Percentiles rank a stretch among this genome's conserved stretches.
These are phyloP conservation scores for Diorhabda carinulata DNA, from an alignment of 1,140 invertebrate genomes.

Conservation along the genomic window DNA sequence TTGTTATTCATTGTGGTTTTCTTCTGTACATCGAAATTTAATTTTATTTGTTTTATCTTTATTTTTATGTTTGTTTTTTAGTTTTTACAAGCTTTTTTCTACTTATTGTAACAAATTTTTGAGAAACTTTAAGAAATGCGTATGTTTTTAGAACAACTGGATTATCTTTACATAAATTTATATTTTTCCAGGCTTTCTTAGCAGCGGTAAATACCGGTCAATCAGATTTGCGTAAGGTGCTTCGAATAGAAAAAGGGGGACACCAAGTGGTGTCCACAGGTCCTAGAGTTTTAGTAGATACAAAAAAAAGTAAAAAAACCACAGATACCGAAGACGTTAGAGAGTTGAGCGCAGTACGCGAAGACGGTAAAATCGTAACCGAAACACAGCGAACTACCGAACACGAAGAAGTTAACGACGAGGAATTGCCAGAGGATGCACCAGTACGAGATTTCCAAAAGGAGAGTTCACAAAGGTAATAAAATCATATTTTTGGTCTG, in stretches of 20 bases:
- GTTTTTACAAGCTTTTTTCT: too few species aligned
- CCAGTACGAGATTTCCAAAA: slow-evolving; percentile 50
- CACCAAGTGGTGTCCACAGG: slow-evolving; percentile 57
- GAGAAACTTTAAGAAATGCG: too few species aligned
- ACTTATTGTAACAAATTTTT: too few species aligned
- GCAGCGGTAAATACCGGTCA: slow-evolving; percentile 64
- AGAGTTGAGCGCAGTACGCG: slow-evolving; percentile 49
- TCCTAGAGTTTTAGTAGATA: slow-evolving; percentile 70
- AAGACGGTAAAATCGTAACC: slow-evolving; percentile 79
- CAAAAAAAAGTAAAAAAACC: slow-evolving; percentile 69
- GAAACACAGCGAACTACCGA: slow-evolving; percentile 75
- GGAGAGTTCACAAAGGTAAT: slow-evolving; percentile 54
- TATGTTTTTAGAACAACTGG: too few species aligned
- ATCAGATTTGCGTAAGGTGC: slow-evolving; percentile 63
- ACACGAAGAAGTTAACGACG: slow-evolving; percentile 77
- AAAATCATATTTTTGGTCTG: neutral
- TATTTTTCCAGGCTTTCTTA: slow-evolving; percentile 63
- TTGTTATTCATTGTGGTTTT: too few species aligned
- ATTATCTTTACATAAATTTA: neutral
- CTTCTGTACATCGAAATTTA: too few species aligned
- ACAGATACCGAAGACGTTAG: slow-evolving; percentile 78
- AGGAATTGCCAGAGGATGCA: slow-evolving; percentile 64
- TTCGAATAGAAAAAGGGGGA: slow-evolving; percentile 56
- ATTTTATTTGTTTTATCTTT: too few species aligned
- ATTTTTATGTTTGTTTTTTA: too few species aligned